A percentile compares a stretch with the other conserved stretches of the same genome.
These are phyloP conservation scores for Struthio camelus DNA, from an alignment of 2,113 vertebrate genomes.

Conservation along the genomic window DNA sequence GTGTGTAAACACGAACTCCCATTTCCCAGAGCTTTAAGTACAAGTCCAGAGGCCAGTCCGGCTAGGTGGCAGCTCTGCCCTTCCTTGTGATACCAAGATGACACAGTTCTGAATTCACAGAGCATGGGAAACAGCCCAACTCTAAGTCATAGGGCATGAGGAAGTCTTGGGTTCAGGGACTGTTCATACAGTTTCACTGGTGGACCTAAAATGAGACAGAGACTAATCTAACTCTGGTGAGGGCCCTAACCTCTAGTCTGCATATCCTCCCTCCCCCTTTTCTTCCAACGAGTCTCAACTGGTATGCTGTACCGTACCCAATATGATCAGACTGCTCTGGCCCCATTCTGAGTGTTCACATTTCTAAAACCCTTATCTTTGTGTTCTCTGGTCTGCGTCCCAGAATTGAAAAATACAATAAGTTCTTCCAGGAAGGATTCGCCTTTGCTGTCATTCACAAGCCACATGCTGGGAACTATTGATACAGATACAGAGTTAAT, in stretches of 20 bases:
- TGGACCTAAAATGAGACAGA: not conserved
- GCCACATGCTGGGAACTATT: fast-evolving
- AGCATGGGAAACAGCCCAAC: fast-evolving
- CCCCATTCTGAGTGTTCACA: not conserved
- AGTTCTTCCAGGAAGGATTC: not conserved
- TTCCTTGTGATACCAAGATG: not conserved
- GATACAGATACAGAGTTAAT: not conserved
- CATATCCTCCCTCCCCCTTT: not conserved
- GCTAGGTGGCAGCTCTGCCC: not conserved
- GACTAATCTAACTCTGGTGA: not conserved
- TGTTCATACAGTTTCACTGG: not conserved
- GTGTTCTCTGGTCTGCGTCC: not conserved
- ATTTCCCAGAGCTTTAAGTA: not conserved
- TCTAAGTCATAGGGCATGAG: fast-evolving
- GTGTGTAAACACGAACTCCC: not conserved
- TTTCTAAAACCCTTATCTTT: not conserved
- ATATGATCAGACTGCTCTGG: not conserved
- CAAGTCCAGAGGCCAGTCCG: not conserved
- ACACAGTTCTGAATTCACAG: not conserved
- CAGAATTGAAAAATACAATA: not conserved
- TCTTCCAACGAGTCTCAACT: not conserved
- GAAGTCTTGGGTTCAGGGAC: not conserved
- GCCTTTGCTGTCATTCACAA: not conserved
- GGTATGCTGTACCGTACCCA: not conserved
- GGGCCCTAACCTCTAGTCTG: not conserved